Evolutionary conservation across 2,113 vertebrate genomes (phyloP), one percentile per base, ranked within the genome.

Genomic region (Siphamia tubifer): DNA sequence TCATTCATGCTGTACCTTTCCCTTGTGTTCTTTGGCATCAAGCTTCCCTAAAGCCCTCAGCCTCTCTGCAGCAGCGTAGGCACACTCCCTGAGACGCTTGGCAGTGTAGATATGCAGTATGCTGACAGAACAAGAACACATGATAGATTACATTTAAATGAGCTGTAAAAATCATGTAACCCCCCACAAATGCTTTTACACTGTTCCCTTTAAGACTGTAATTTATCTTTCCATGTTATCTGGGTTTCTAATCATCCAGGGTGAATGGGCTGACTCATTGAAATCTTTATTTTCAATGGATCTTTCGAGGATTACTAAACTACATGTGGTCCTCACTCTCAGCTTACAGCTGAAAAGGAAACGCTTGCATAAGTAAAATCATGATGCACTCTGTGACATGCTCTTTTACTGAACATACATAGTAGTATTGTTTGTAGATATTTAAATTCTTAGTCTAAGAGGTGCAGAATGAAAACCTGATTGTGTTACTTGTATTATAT

Each of bases 101-200:
- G 94, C 96, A 0, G 92, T 92, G 70, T 95, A 94, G 76, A 97
- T 95, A 62, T 97, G 95, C 67, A 97, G 89, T 71, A 95, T 92
- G 68, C 96, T 96, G 79, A 47, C 5, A 10, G 48, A 39, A 72
- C 28, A 25, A 78, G 11, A 44, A 8, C 24, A 60, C 32, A 62
- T 12, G 1, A 67, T 31, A 32, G 43, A 57, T 60, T 16, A 28
- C 15, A 52, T 54, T 45, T 20, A 36, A 71, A 61, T 6, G 1
- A 54, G 25, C 7, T 16, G 8, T 10, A 15, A 35, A 60, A 61
- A 53, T 8, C 3, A 1, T 8, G 43, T 62, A 43, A 82, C 51
- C 43, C 36, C 36, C 43, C 21, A 13, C 20, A 36, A 52, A 15
- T n/a, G 45, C 47, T 69, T 69, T 73, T 39, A 47, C 27, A 31